These are phyloP conservation scores for Fratercula arctica DNA, from an alignment of 2,797 vertebrate species.

Conservation along the genomic window DNA sequence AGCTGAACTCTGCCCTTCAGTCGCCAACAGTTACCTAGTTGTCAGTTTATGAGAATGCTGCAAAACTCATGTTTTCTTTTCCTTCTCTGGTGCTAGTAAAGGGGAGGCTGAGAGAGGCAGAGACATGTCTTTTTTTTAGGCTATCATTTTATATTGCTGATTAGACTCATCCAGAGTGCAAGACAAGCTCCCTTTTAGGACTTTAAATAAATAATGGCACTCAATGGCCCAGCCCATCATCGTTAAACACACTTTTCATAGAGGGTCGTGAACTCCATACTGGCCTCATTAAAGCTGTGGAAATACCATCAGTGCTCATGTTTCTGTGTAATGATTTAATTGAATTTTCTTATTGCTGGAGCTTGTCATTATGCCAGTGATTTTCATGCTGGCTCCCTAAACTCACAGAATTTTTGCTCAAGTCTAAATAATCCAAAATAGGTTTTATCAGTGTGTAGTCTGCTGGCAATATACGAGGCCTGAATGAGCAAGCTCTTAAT, in stretches of 20 bases:
- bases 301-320: conserved; percentile 40
- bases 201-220: conserved; percentile 1
- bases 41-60: neutral
- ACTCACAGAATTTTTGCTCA: conserved; percentile 9
- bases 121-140: neutral
- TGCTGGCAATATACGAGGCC: neutral
- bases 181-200: neutral
- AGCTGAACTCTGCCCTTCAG: neutral
- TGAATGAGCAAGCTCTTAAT: conserved; percentile 22
- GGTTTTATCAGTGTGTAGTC: conserved; percentile 8
- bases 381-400: conserved; percentile 27
- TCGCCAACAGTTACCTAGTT: neutral
- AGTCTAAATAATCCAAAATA: conserved; percentile 21
- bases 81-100: neutral
- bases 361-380: conserved; percentile 24
- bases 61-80: neutral
- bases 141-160: neutral
- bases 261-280: neutral
- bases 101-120: neutral
- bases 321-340: conserved; percentile 57
- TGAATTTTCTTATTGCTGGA: conserved; percentile 48
- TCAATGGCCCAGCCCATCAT: neutral
- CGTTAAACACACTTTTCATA: neutral
- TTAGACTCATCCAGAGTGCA: neutral
- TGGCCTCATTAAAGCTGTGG: conserved; percentile 30